Base-by-base conservation (phyloP, 2,888 invertebrate genomes). In the Dicranocentrus wangi region DNA sequence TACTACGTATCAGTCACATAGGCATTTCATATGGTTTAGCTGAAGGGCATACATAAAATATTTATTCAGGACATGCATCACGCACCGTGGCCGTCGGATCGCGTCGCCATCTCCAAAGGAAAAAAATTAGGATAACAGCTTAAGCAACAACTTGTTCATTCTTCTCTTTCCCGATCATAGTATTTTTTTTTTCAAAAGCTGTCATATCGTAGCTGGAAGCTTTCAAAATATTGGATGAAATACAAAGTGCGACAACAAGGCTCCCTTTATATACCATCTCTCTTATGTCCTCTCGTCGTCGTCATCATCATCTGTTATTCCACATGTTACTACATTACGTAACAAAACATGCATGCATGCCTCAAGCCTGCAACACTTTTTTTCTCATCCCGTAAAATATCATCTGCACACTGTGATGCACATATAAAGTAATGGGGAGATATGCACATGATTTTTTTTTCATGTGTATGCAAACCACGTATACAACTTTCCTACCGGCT, bases 291-390 rank as follows among this genome's bases (percentile, higher is more conserved):
- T 25, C 5, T 1, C 66, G 42, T 66, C 15, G 42, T 23, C 27
- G n/a, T 47, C 66, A 27, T 43, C 47, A 60, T 60, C 47, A 47
- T 10, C 23, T 66, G 17, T 21, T 42, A 39, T 42, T 39, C 39
- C 28, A 32, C 32, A 32, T 60, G 28, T 60, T 70, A 58, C 70
- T 39, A 42, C 55, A 25, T 58, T 58, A 58, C 70, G 70, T 58
- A 58, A 28, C 23, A 17, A 65, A 17, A 66, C 25, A 17, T n/a
- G 17, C 25, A 17, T n/a, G 17, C 25, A 19, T 42, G 70, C 43
- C 70, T 70, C 51, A 1, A 68, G 66, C 66, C 42, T 42, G 58
- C 70, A 70, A 42, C 58, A 70, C 42, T 25, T 60, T 70, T 69
- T 70, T 47, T 17, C n/a, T 17, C 47, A 10, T 15, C 10, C 5